These are phyloP conservation scores for Hystrix brachyura DNA, from an alignment of 2,113 vertebrate genomes.

Conservation along the genomic window DNA sequence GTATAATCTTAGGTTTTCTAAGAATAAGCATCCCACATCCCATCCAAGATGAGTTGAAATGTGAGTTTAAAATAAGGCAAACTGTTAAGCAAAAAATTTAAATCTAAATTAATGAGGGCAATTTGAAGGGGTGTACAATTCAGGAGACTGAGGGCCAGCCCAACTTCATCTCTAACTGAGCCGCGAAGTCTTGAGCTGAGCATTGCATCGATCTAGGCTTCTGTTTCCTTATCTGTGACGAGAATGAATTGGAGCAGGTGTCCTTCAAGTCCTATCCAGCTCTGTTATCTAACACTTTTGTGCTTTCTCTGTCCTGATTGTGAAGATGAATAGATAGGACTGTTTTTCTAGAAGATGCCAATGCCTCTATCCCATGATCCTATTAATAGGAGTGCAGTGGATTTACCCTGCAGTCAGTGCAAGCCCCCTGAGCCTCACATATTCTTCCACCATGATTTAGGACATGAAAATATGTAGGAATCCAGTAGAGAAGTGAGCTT, in stretches of 20 bases:
- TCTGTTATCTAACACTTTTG: background rate
- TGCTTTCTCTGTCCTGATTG: background rate
- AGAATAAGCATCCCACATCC: constrained; percentile 47
- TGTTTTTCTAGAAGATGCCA: background rate
- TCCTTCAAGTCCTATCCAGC: background rate
- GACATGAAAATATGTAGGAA: constrained; percentile 46
- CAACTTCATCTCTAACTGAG: background rate
- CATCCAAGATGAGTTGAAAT: background rate
- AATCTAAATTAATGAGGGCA: background rate
- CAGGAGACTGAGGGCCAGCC: background rate
- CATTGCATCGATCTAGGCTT: background rate
- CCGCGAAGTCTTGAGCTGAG: constrained; percentile 20
- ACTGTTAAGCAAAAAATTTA: background rate
- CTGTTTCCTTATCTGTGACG: constrained; percentile 7
- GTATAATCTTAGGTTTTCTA: constrained; percentile 46
- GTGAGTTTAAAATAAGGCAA: constrained; percentile 50
- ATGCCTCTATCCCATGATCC: background rate
- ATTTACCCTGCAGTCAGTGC: background rate
- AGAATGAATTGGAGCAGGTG: background rate
- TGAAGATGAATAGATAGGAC: background rate
- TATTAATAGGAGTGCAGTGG: background rate
- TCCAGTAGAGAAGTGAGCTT: background rate
- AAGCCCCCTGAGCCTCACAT: background rate
- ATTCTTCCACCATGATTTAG: constrained; percentile 29
- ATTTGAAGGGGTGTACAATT: background rate